Evolutionary conservation across 2,888 invertebrate genomes (phyloP), one percentile per base, ranked within the genome.

Genomic region (Julus scandinavius): DNA sequence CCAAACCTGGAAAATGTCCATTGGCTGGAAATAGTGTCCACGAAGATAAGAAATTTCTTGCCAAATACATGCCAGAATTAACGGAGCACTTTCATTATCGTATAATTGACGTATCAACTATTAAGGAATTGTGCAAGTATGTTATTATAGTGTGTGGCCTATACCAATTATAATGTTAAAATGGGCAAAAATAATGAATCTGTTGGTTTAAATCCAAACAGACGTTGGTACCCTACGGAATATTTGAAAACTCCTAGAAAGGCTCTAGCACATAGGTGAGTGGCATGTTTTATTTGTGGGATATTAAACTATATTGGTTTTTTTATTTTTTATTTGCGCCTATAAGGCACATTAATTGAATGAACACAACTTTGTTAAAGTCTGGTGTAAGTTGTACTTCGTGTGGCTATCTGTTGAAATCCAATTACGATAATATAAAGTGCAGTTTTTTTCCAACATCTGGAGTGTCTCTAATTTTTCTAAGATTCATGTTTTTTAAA

Each of bases 21-120:
- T 91, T 98, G 86, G 98, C 96, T 13, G 99, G 99, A 0, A 99
- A 97, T 93, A 95, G 96, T 88, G 94, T 98, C 4, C 96, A 97
- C 91, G 95, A 96, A 94, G 99, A 99, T 92, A 94, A 96, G 90
- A 90, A 95, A 87, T 99, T 99, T 92, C 91, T 99, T 41, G 91
- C 92, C 15, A 96, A 96, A 92, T 95, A 96, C 91, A 97, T 98
- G 96, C 98, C 97, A 0, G 93, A 90, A 84, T 92, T 99, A 7
- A 92, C 96, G 91, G 91, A 94, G 0, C 96, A 97, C 92, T 93
- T 99, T 90, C 98, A 99, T 92, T 98, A 99, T 92, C 94, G 99
- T 91, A 95, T 97, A 85, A 95, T 99, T 90, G 99, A 99, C 93
- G 98, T 98, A 2, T 97, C 96, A 58, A 95, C 96, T 0, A 93